Evolutionary conservation across 2,888 invertebrate species (phyloP), one percentile per base, ranked within the genome.

Genomic region (Bimastos eiseni): DNA sequence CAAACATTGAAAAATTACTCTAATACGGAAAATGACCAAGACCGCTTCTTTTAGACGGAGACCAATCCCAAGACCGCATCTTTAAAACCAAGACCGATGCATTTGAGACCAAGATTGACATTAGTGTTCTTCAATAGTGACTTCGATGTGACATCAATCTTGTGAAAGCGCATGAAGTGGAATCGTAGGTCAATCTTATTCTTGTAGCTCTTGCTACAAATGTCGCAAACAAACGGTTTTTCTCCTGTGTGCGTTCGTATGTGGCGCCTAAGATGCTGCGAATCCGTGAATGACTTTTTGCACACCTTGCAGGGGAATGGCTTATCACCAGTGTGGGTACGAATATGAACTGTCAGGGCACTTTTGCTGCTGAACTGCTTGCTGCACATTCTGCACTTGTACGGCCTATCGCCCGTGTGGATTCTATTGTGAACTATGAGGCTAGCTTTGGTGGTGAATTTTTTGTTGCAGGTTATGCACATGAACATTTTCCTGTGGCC

Each of bases 191-290:
- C 84, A 15, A 84, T 21, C 84, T 84, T 84, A 0, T 84, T 1
- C 84, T 33, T 84, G 84, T 84, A 33, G 84, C 84, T 84, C 34
- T 33, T 84, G 17, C 84, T 36, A 21, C 84, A 84, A 1, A 84
- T 84, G 6, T 84, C 33, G 34, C 84, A 84, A 84, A 84, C 84
- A 33, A 84, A 84, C 34, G 84, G 33, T 84, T 84, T 83, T 36
- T 84, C 84, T 84, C 84, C 84, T 33, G 33, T 84, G 33, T 84
- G 84, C 33, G 84, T 84, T 84, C 84, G 84, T 33, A 84, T 84
- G 33, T 84, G 84, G 33, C 33, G 33, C 3, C 33, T 4, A 1
- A 84, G 84, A 36, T 84, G 84, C 15, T 84, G 84, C 33, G 34
- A 34, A 33, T 33, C 33, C 17, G 33, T 33, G 84, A 34, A 84